Evolutionary conservation across 2,113 vertebrate genomes (phyloP), one percentile per base, ranked within the genome.

Genomic region (Peromyscus polionotus): DNA sequence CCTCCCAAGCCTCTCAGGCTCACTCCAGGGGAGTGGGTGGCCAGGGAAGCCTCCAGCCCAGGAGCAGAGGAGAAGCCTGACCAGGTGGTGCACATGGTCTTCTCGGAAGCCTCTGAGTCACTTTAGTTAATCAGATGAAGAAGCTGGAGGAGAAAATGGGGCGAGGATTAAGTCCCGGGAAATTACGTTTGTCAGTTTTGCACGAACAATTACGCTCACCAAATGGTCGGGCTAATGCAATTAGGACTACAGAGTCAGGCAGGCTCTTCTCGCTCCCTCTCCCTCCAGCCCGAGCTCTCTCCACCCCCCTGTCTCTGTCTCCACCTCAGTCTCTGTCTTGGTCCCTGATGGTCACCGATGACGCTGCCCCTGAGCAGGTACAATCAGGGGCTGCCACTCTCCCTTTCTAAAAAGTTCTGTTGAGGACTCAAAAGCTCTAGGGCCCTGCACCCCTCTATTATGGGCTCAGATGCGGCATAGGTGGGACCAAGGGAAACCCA

Each of bases 161-260:
- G 96, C 28, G 63, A 98, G 93, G 97, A 98, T 98, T 98, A 98
- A 99, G 98, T 97, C 98, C 97, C 97, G 97, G 96, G 95, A 98
- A 99, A 99, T 99, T 98, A 92, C 98, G 98, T 98, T 98, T 98
- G 92, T 97, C 98, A 98, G 98, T 97, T 99, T 98, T 98, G 97
- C 98, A 97, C 97, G 93, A 98, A 97, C 97, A 98, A 98, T 99
- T 98, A 99, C 83, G 36, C 98, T 98, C 98, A 98, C 98, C 98
- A 98, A 98, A 98, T 97, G 97, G 96, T 96, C 97, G 96, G 97
- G 91, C 79, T 98, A 98, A 99, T 98, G 94, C 83, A 97, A 98
- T 98, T 97, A 97, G 8, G 90, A 95, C 97, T 98, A 84, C 96
- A 98, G 98, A 98, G 94, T 94, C 84, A 73, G 89, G 75, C 9